Percentiles rank a stretch among this genome's conserved stretches.
phyloP scores from a whole-genome alignment of 53 echinoderm and acorn worm species.

The Echinarachnius parma region DNA sequence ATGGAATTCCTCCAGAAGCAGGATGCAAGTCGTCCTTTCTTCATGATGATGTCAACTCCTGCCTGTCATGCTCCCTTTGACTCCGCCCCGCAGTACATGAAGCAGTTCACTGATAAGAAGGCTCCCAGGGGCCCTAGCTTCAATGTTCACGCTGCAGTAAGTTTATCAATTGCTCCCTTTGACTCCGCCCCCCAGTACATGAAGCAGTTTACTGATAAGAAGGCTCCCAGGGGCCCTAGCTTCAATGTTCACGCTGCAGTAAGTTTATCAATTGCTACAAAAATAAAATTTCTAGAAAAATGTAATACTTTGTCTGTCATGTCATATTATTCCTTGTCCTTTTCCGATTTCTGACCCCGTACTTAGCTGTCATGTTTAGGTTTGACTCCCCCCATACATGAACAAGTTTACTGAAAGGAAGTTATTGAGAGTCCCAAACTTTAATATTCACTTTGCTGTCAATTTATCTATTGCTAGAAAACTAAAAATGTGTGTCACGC shows the following conservation, averaged over 20 bases:
- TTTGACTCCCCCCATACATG: too few species aligned
- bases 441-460: too few species aligned
- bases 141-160: constrained; percentile 70
- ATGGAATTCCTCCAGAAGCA: constrained; percentile 68
- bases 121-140: constrained; percentile 84
- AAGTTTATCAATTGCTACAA: too few species aligned
- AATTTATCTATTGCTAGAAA: too few species aligned
- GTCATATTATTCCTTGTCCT: too few species aligned
- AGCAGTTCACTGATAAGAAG: constrained; percentile 70
- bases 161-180: constrained; percentile 70
- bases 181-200: constrained; percentile 98
- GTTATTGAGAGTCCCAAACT: too few species aligned
- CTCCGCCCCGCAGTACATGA: constrained; percentile 94
- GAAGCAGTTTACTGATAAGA: constrained; percentile 70
- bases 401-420: too few species aligned
- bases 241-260: constrained; percentile 77
- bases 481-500: too few species aligned
- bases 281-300: too few species aligned
- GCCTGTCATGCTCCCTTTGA: constrained; percentile 93
- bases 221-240: constrained; percentile 77
- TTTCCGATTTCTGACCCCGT: too few species aligned
- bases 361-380: too few species aligned
- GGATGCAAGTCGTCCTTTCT: constrained; percentile 59
- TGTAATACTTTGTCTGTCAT: too few species aligned
- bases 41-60: constrained; percentile 94